These are phyloP conservation scores for Tetramorium parvispinum DNA, from an alignment of 1,140 invertebrate genomes.

Conservation along the genomic window DNA sequence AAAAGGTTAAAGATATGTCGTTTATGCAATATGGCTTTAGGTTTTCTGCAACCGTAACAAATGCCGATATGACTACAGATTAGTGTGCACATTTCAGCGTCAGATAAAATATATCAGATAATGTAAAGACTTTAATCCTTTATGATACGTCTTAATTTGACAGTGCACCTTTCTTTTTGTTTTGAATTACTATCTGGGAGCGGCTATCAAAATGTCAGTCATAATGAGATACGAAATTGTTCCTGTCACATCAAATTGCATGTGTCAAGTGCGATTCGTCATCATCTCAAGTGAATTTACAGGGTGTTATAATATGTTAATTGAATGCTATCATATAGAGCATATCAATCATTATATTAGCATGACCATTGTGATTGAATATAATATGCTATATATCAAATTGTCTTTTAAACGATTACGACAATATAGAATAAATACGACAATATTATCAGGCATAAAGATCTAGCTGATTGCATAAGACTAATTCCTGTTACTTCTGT, in stretches of 20 bases:
- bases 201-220: constrained; percentile 22
- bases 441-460: too few relatives aligned
- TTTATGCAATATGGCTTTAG: constrained; percentile 4
- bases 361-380: background rate
- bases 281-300: background rate
- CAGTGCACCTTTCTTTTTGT: constrained; percentile 36
- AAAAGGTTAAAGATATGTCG: background rate
- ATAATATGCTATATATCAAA: background rate
- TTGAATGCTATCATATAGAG: background rate
- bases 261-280: constrained; percentile 3
- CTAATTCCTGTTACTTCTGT: too few relatives aligned
- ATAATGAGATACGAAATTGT: constrained; percentile 27
- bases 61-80: background rate
- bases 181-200: constrained; percentile 38
- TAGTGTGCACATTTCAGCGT: background rate
- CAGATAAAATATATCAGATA: constrained; percentile 45
- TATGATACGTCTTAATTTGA: constrained; percentile 12
- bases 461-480: too few relatives aligned
- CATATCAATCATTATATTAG: background rate
- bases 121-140: background rate
- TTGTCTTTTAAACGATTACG: background rate
- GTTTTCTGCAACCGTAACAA: background rate
- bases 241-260: constrained; percentile 19
- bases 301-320: constrained; percentile 20
- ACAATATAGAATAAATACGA: background rate